Conservation (phyloP, 2,797 vertebrate species). For the Danionella dracula region DNA sequence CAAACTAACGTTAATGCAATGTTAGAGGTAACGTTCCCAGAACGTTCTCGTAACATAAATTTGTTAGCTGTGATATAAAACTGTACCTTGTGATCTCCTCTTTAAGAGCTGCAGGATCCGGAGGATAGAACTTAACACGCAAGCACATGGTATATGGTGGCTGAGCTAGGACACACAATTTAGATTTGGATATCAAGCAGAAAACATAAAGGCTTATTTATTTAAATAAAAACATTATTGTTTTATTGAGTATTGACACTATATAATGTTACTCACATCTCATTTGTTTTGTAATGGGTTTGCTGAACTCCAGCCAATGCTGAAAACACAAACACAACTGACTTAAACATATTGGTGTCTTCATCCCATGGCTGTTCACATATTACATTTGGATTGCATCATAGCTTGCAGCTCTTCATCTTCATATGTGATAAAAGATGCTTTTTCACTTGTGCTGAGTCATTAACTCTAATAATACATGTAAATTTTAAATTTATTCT, state of each 20-base stretch:
- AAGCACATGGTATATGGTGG: conserved; percentile 97
- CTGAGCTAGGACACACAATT: conserved; percentile 72
- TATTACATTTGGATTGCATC: conserved; percentile 1
- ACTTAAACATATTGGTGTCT: background rate
- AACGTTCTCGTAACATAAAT: too few relatives aligned
- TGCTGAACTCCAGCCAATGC: conserved; percentile 95
- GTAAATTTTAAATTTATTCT: too few relatives aligned
- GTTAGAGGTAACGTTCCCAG: too few relatives aligned
- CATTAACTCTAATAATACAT: too few relatives aligned
- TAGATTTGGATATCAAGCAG: background rate
- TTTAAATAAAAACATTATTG: background rate
- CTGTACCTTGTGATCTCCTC: conserved; percentile 92
- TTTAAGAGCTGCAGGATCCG: conserved; percentile 86
- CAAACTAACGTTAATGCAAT: too few relatives aligned
- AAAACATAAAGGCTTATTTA: background rate
- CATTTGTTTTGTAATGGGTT: conserved; percentile 91
- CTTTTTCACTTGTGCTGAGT: too few relatives aligned
- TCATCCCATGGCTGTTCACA: background rate
- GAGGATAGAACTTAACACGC: conserved; percentile 94
- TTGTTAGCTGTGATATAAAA: too few relatives aligned
- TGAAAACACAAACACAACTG: conserved; percentile 55
- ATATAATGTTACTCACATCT: conserved; percentile 80
- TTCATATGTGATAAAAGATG: too few relatives aligned
- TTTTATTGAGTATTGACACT: background rate
- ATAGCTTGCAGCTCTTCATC: background rate